phyloP scores from a whole-genome alignment of 1,140 invertebrate genomes.

The Pentalonia nigronervosa region DNA sequence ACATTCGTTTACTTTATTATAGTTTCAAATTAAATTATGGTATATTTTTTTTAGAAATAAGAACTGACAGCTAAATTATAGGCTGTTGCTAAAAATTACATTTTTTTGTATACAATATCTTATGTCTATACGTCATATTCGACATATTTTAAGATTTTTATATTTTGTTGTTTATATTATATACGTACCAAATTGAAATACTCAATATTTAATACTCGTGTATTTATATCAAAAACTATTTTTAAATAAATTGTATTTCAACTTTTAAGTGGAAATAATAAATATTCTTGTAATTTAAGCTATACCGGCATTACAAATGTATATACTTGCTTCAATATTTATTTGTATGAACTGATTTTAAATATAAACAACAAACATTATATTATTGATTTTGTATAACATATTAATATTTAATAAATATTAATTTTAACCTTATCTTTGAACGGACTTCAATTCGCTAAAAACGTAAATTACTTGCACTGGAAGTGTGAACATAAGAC shows the following conservation, averaged over 20 bases:
- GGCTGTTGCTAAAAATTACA: not conserved
- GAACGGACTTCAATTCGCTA: too few relatives aligned
- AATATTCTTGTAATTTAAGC: not conserved
- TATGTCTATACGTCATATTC: not conserved
- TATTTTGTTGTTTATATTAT: not conserved
- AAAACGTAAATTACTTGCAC: too few relatives aligned
- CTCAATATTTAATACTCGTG: not conserved
- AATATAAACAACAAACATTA: too few relatives aligned
- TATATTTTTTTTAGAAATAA: not conserved
- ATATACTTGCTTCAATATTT: too few relatives aligned
- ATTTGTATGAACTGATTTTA: too few relatives aligned
- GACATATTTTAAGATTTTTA: not conserved
- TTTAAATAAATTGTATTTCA: not conserved
- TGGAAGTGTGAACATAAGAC: too few relatives aligned
- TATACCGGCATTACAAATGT: too few relatives aligned
- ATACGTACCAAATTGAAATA: not conserved
- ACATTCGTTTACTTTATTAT: too few relatives aligned
- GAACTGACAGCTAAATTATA: not conserved
- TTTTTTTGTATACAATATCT: not conserved
- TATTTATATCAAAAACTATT: not conserved
- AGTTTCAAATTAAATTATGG: not conserved
- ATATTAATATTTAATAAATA: too few relatives aligned
- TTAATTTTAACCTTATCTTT: too few relatives aligned
- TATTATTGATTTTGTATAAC: too few relatives aligned
- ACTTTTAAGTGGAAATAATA: not conserved